Evolutionary conservation across 2,113 vertebrate genomes (phyloP).

Genomic region (Serilophus lunatus): DNA sequence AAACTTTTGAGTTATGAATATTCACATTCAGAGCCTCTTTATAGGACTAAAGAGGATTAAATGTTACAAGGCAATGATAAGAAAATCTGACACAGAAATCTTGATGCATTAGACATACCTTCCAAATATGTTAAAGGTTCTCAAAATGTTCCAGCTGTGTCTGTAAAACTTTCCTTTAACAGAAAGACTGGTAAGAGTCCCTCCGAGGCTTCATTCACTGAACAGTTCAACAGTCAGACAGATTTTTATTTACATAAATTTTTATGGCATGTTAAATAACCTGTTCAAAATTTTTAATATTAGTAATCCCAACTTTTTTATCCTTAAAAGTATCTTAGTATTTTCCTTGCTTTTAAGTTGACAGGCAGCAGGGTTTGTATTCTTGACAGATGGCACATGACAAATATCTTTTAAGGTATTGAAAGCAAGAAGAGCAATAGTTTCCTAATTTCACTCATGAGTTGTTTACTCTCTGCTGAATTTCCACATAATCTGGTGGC

Average conservation of each 20-base stretch:
- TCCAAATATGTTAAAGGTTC: background rate
- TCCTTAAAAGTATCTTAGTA: background rate
- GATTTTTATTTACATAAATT: background rate
- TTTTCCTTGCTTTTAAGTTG: background rate
- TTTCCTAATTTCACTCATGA: background rate
- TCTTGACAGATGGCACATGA: background rate
- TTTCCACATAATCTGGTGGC: background rate
- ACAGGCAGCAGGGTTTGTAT: background rate
- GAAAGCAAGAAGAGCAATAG: background rate
- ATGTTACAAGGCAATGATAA: background rate
- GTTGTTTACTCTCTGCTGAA: background rate
- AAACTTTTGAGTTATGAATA: background rate
- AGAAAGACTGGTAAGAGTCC: background rate
- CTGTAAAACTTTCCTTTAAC: background rate
- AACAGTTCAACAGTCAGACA: background rate
- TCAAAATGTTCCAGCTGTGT: background rate
- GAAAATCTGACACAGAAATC: background rate
- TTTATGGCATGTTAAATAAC: background rate
- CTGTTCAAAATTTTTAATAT: background rate
- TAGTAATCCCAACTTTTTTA: background rate
- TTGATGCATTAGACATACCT: background rate
- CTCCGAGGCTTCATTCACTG: background rate
- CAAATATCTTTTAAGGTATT: background rate
- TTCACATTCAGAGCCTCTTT: background rate
- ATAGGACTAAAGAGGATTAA: background rate